Conservation (phyloP, 2,113 vertebrate species). For the Pithys albifrons region DNA sequence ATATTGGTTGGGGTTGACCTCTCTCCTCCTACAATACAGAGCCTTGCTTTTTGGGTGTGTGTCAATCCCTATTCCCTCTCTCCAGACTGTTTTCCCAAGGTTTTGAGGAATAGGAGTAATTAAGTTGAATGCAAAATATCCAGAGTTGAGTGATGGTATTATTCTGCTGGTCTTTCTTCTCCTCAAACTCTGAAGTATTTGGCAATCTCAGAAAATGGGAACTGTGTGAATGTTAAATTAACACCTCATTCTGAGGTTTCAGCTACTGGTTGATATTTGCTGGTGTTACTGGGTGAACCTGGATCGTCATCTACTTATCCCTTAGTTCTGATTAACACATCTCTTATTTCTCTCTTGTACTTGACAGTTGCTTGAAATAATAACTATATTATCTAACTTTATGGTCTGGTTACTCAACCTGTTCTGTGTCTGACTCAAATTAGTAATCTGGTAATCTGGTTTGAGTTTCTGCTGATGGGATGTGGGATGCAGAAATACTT, state of each 20-base stretch:
- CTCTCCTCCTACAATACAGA: neutral
- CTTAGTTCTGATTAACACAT: neutral
- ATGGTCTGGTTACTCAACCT: neutral
- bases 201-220: neutral
- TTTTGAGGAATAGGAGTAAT: neutral
- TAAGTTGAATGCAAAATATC: neutral
- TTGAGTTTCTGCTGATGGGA: neutral
- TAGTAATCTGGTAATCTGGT: neutral
- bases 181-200: neutral
- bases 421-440: neutral
- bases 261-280: neutral
- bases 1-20: neutral
- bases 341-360: neutral
- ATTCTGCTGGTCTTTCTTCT: neutral
- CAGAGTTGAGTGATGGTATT: neutral
- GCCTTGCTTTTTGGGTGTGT: neutral
- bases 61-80: neutral
- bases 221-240: neutral
- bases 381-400: neutral
- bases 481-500: neutral
- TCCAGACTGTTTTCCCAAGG: neutral
- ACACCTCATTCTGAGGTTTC: neutral
- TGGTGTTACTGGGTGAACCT: neutral
- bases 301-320: neutral
- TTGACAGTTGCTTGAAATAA: neutral